Base-by-base conservation (phyloP, 2,797 vertebrate species). In the Phrynocephalus forsythii region DNA sequence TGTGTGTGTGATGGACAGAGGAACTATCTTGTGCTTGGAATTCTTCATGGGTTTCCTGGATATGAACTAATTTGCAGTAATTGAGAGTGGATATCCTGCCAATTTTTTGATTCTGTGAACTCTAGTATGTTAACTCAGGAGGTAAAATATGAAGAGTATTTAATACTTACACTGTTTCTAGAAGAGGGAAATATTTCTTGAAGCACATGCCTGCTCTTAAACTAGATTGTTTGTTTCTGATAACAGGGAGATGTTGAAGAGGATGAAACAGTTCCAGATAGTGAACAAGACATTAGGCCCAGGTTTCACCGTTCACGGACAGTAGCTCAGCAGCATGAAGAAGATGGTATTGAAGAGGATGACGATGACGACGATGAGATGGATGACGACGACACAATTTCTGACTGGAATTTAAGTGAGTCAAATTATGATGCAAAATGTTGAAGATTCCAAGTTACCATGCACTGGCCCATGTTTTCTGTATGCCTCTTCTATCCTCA, bases 321-420 rank as follows among this genome's bases (percentile, higher is more conserved):
- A 0, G 98, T 99, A 16, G 98, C 98, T 89, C 98, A 99, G 93
- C 97, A 99, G 89, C 98, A 99, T 22, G 98, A 99, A 86, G 98
- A 97, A 91, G 97, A 98, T 75, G 97, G 98, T 7, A 98, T 98
- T 94, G 98, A 98, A 81, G 98, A 98, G 84, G 98, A 98, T 1
- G 98, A 98, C 0, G 97, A 98, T 0, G 97, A 98, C 0, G 98
- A 99, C 0, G 98, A 99, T 24, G 97, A 98, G 50, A 97, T 98
- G 66, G 98, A 98, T 94, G 98, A 99, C 67, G 98, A 99, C 38
- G 98, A 99, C 82, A 98, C 98, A 5, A 98, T 99, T 95, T 99
- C 98, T 85, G 98, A 99, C 94, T 99, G 98, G 99, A 99, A 99
- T 96, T 96, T 99, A 94, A 98, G 98, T 99, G 97, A 95, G 97